These are phyloP conservation scores for Scolopax mira DNA, from an alignment of 2,113 vertebrate genomes.

Conservation along the genomic window DNA sequence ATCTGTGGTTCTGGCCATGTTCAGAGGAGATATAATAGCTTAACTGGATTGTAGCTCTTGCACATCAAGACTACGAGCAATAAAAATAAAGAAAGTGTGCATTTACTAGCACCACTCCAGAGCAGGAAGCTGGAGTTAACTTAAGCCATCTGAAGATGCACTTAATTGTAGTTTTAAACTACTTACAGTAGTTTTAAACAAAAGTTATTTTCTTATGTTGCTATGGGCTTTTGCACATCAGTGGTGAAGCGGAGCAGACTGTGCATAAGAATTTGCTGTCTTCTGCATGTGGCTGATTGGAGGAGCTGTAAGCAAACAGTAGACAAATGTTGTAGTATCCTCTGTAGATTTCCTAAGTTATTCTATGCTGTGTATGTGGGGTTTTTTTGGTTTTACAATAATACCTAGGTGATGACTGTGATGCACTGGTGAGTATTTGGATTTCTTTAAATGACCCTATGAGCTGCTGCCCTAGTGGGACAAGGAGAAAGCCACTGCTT, in stretches of 20 bases:
- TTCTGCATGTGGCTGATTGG: neutral
- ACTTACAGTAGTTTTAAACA: neutral
- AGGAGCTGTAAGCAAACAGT: neutral
- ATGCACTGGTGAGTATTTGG: neutral
- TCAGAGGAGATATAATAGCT: neutral
- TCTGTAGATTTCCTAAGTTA: neutral
- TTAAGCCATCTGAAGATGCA: neutral
- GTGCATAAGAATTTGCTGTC: neutral
- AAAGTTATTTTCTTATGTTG: neutral
- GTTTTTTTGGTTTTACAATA: neutral
- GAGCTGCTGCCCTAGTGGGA: neutral
- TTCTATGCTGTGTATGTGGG: neutral
- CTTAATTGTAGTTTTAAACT: neutral
- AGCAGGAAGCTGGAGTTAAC: neutral
- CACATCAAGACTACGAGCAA: fast-evolving
- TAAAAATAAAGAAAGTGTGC: neutral
- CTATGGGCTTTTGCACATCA: neutral
- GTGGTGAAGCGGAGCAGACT: neutral
- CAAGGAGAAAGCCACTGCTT: neutral
- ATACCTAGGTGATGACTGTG: neutral
- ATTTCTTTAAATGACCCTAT: neutral
- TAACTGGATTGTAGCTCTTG: neutral
- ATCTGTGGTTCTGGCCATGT: neutral
- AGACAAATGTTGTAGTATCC: neutral
- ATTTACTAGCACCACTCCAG: neutral